Evolutionary conservation across 2,797 vertebrate species (phyloP), one percentile per base, ranked within the genome.

Genomic region (Carcharodon carcharias): DNA sequence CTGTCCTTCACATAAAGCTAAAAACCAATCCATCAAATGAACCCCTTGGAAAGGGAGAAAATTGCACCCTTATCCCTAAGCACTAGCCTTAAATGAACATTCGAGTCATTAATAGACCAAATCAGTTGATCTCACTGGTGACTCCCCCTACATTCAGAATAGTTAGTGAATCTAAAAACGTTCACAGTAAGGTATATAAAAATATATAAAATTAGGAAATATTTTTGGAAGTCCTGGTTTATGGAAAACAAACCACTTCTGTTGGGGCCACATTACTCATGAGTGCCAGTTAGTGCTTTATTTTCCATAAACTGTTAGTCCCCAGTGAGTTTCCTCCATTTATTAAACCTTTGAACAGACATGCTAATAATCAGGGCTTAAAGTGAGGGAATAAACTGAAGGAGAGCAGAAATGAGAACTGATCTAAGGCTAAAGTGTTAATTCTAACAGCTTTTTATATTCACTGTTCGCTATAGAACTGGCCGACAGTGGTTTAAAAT

Each of bases 251-350:
- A 93, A 93, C n/a, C n/a, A 26, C n/a, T 67, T 67, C 91, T 93
- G 91, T 93, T 93, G 63, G 61, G 91, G 91, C 91, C 61, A 93
- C 61, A 45, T 93, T 93, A 93, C 91, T 26, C 91, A 93, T n/a
- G 91, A 93, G 61, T 93, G n/a, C 54, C 35, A 93, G 61, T 93
- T 93, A 63, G 58, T 92, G 58, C 1, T 92, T 65, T 92, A 93
- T 93, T 93, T 93, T 93, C 63, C 91, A 93, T 93, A 67, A 93
- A 45, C 91, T 67, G n/a, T 93, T 45, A 67, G n/a, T 67, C 91
- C 91, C 91, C n/a, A 67, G 91, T 12, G 91, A 4, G 61, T 65
- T 93, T 26, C 63, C 23, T 11, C 28, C 56, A 88, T 56, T 11
- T 93, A 35, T 93, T 93, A 40, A 93, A 65, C 91, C 35, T 65